These are phyloP conservation scores for Erythrocebus patas DNA, from an alignment of 2,113 vertebrate species.

Conservation along the genomic window DNA sequence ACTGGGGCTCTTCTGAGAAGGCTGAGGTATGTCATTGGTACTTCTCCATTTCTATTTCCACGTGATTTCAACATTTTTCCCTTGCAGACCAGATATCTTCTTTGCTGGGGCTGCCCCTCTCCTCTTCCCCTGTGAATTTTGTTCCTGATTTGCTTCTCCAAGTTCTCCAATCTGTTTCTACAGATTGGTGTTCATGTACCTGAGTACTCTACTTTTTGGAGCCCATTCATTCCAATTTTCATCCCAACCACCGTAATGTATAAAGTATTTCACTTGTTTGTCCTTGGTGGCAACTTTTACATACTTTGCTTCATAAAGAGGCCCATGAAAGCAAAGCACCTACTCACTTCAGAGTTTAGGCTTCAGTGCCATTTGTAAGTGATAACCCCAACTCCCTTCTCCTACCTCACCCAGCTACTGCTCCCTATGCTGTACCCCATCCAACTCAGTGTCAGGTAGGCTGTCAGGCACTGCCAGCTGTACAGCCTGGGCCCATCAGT, in stretches of 20 bases:
- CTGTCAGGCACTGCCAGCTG: background rate
- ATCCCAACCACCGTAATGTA: background rate
- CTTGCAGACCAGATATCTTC: background rate
- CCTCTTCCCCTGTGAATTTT: background rate
- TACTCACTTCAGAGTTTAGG: slow-evolving; percentile 91
- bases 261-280: background rate
- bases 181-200: background rate
- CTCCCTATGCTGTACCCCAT: background rate
- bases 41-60: background rate
- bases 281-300: background rate
- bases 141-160: background rate
- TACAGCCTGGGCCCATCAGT: background rate
- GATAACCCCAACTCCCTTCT: slow-evolving; percentile 51
- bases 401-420: background rate
- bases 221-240: background rate
- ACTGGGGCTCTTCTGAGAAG: background rate
- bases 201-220: background rate
- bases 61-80: background rate
- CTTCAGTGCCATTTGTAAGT: slow-evolving; percentile 91
- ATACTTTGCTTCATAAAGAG: background rate
- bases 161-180: background rate
- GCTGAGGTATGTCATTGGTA: background rate
- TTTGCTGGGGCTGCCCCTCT: background rate
- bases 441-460: background rate
- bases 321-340: background rate